phyloP scores from a whole-genome alignment of 1,140 invertebrate genomes.

The Ladona fulva region DNA sequence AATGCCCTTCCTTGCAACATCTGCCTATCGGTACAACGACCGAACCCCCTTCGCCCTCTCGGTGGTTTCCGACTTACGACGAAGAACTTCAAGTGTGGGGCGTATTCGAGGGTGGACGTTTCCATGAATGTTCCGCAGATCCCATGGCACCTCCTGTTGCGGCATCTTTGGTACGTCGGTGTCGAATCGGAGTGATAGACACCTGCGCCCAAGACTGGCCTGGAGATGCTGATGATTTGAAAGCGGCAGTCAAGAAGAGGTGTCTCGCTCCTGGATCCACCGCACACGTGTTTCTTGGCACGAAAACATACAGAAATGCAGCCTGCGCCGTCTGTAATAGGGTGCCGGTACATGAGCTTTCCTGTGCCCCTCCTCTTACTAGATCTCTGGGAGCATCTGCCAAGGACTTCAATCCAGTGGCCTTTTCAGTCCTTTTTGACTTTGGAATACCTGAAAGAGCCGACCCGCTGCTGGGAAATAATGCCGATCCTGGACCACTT shows the following conservation, averaged over 20 bases:
- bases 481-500: background rate
- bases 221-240: background rate
- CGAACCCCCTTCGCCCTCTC: background rate
- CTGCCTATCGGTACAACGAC: background rate
- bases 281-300: slow-evolving; percentile 34
- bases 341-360: slow-evolving; percentile 33
- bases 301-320: slow-evolving; percentile 41
- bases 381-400: slow-evolving; percentile 20
- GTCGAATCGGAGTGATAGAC: background rate
- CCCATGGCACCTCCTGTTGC: background rate
- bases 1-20: slow-evolving; percentile 32
- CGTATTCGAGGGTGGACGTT: background rate
- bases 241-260: background rate
- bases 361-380: slow-evolving; percentile 29
- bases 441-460: slow-evolving; percentile 27
- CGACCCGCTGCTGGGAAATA: background rate
- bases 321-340: slow-evolving; percentile 50
- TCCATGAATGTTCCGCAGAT: background rate
- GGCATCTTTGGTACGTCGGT: background rate
- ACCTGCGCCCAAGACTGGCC: background rate
- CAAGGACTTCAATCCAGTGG: slow-evolving; percentile 36
- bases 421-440: slow-evolving; percentile 46
- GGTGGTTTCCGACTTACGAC: background rate
- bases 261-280: slow-evolving; percentile 34
- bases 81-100: background rate